These are phyloP conservation scores for Parazoanthus darwini DNA, from an alignment of 92 coral and sea anemone genomes.

Conservation along the genomic window DNA sequence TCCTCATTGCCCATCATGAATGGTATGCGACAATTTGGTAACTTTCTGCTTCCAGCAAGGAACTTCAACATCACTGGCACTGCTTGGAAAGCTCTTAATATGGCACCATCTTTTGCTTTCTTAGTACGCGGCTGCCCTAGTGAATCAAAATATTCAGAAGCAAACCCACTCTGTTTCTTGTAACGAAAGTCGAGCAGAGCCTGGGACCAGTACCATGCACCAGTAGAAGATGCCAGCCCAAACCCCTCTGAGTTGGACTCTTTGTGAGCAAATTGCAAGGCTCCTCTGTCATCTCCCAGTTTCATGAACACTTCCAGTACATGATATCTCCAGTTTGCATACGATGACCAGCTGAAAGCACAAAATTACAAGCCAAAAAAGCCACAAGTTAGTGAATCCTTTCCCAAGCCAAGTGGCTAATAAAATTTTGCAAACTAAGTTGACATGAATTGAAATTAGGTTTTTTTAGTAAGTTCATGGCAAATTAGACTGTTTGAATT, in stretches of 20 bases:
- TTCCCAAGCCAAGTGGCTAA: background rate
- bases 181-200: conserved; percentile 70
- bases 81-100: conserved; percentile 74
- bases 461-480: no score
- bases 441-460: background rate
- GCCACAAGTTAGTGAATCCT: background rate
- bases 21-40: conserved; percentile 66
- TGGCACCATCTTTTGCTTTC: conserved; percentile 59
- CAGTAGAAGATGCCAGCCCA: conserved; percentile 57
- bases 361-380: background rate
- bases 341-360: conserved; percentile 70
- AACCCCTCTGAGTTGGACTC: conserved; percentile 70
- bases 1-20: conserved; percentile 59
- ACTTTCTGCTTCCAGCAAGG: conserved; percentile 67
- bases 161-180: conserved; percentile 64
- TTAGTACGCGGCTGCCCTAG: conserved; percentile 11
- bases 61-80: conserved; percentile 54
- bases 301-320: conserved; percentile 78
- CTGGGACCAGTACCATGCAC: conserved; percentile 72
- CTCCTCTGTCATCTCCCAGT: conserved; percentile 72
- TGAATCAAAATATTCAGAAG: conserved; percentile 55
- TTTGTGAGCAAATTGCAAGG: conserved; percentile 67
- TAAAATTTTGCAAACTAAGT: background rate
- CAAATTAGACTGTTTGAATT: no score
- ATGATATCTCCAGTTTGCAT: conserved; percentile 84